Evolutionary conservation across 1,140 invertebrate species (phyloP).

Genomic region (Conus betulinus): DNA sequence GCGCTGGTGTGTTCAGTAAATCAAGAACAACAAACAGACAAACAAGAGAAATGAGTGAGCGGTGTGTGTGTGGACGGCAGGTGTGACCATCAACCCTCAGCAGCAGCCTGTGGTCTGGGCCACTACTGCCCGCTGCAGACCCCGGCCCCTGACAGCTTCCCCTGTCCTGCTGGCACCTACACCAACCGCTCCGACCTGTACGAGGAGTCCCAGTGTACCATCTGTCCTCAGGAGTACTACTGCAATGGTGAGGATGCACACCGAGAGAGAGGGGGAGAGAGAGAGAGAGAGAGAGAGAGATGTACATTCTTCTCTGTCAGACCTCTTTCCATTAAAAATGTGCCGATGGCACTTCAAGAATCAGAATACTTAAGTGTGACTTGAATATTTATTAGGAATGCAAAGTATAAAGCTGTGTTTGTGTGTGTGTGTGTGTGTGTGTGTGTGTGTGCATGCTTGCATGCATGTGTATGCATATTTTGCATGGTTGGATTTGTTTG

Average conservation of each 20-base stretch:
- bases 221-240: constrained; percentile 66
- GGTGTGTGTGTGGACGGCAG: constrained; percentile 24
- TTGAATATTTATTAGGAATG: too few relatives aligned
- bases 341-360: too few relatives aligned
- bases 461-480: too few relatives aligned
- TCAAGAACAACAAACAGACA: too few relatives aligned
- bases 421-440: too few relatives aligned
- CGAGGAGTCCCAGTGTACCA: constrained; percentile 61
- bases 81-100: constrained; percentile 57
- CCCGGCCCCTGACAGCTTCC: constrained; percentile 62
- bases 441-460: too few relatives aligned
- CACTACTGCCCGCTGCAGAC: constrained; percentile 70
- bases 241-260: constrained; percentile 61
- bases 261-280: neutral
- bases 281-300: neutral
- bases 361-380: too few relatives aligned
- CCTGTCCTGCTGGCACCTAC: constrained; percentile 70
- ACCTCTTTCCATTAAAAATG: too few relatives aligned
- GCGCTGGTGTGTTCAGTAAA: too few relatives aligned
- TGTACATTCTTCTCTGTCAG: neutral
- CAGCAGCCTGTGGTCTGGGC: constrained; percentile 64
- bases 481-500: too few relatives aligned
- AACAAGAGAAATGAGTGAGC: too few relatives aligned
- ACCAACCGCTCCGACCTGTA: constrained; percentile 58
- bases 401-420: too few relatives aligned